These are phyloP conservation scores for Calliopum simillimum DNA, from an alignment of 2,888 invertebrate genomes.

Conservation along the genomic window DNA sequence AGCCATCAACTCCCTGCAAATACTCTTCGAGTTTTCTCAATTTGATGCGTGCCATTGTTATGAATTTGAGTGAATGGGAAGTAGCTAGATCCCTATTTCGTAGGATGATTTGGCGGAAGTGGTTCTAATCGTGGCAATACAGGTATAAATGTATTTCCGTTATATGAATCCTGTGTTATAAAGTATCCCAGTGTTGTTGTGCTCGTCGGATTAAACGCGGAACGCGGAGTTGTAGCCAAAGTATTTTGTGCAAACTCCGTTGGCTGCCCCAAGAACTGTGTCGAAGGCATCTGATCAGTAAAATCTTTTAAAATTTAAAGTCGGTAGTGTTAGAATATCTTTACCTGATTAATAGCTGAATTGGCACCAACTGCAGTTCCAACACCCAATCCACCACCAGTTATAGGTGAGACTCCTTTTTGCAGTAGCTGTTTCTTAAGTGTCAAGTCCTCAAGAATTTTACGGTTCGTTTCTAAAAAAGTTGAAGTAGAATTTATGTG, in stretches of 20 bases:
- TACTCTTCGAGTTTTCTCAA: constrained; percentile 84
- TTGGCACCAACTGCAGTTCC: constrained; percentile 42
- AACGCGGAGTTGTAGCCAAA: constrained; percentile 52
- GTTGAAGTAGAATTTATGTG: not conserved
- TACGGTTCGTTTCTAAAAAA: constrained; percentile 69
- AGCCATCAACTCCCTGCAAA: constrained; percentile 85
- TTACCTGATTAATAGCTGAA: constrained; percentile 48
- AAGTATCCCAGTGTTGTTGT: constrained; percentile 90
- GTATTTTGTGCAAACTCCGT: constrained; percentile 51
- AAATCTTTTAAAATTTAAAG: not conserved
- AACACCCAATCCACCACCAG: constrained; percentile 51
- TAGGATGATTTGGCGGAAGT: constrained; percentile 54
- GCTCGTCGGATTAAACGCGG: constrained; percentile 64
- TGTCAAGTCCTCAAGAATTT: constrained; percentile 89
- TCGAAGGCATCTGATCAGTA: constrained; percentile 46
- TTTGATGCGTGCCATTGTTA: constrained; percentile 79
- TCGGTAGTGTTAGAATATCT: not conserved
- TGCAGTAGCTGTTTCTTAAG: constrained; percentile 87
- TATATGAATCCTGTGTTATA: constrained; percentile 92
- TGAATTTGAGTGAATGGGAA: constrained; percentile 1
- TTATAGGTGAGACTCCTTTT: constrained; percentile 70
- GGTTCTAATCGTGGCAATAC: constrained; percentile 87
- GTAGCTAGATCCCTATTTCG: constrained; percentile 44
- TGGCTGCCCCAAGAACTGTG: constrained; percentile 52
- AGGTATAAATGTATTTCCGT: constrained; percentile 93